Conservation (phyloP, 2,797 vertebrate genomes). For the Eospalax fontanierii region DNA sequence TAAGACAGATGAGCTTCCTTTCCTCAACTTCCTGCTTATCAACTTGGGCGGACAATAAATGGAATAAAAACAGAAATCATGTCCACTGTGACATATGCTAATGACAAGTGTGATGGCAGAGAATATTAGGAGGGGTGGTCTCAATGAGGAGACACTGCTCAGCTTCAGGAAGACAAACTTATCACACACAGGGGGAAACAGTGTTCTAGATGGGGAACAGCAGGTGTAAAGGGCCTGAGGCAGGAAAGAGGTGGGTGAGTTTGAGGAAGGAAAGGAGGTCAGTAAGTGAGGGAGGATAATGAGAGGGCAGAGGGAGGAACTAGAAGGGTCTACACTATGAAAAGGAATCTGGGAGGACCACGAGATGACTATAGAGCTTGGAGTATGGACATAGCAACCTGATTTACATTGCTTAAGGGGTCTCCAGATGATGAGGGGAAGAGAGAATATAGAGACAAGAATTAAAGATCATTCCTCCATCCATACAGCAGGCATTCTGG, state of each 20-base stretch:
- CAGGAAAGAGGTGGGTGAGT: not conserved
- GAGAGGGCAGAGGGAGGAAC: not conserved
- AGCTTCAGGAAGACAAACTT: not conserved
- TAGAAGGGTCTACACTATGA: not conserved
- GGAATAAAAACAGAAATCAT: not conserved
- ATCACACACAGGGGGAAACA: not conserved
- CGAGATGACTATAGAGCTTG: not conserved
- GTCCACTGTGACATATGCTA: not conserved
- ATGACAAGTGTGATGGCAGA: not conserved
- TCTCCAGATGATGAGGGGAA: not conserved
- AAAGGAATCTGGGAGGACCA: not conserved
- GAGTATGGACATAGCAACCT: not conserved
- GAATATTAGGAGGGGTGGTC: not conserved
- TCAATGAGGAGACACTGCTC: not conserved
- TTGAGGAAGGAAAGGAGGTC: not conserved
- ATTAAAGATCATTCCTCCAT: not conserved
- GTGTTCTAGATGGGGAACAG: not conserved
- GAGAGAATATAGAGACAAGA: not conserved
- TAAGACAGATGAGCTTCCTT: not conserved
- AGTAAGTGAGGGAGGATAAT: not conserved
- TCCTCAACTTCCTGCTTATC: not conserved
- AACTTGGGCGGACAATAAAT: not conserved
- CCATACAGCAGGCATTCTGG: not conserved
- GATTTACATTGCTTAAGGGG: not conserved
- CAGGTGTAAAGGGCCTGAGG: constrained; percentile 33